Evolutionary conservation across 2,113 vertebrate genomes (phyloP).

Genomic region (Forbesichthys agassizii): DNA sequence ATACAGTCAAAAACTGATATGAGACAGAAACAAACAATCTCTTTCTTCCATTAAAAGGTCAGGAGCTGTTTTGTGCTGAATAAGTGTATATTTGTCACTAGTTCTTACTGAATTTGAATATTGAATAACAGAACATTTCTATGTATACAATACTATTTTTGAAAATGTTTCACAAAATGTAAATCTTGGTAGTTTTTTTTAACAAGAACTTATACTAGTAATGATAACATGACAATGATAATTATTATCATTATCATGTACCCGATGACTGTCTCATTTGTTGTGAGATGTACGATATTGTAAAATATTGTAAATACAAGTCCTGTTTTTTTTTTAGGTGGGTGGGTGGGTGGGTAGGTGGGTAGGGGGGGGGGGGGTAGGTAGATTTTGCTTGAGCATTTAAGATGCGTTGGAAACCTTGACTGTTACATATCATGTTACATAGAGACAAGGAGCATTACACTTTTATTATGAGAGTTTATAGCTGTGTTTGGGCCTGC

Average conservation of each 20-base stretch:
- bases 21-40: slow-evolving; percentile 41
- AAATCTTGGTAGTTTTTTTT: slow-evolving; percentile 92
- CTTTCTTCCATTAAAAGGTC: slow-evolving; percentile 68
- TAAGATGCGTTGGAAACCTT: slow-evolving; percentile 78
- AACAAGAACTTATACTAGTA: slow-evolving; percentile 76
- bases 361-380: slow-evolving; percentile 34
- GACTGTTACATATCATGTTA: slow-evolving; percentile 76
- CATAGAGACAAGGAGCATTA: slow-evolving; percentile 63
- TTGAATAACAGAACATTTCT: slow-evolving; percentile 63
- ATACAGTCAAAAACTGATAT: slow-evolving; percentile 66
- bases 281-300: slow-evolving; percentile 82
- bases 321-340: slow-evolving; percentile 48
- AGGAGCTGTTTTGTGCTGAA: slow-evolving; percentile 63
- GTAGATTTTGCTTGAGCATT: slow-evolving; percentile 68
- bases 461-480: slow-evolving; percentile 11
- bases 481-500: neutral
- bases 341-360: slow-evolving; percentile 38
- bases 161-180: slow-evolving; percentile 83
- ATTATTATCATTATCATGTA: slow-evolving; percentile 73
- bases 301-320: slow-evolving; percentile 96
- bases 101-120: slow-evolving; percentile 72
- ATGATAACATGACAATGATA: slow-evolving; percentile 54
- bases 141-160: slow-evolving; percentile 74
- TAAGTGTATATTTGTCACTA: slow-evolving; percentile 87
- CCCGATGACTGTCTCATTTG: slow-evolving; percentile 76